These are phyloP conservation scores for Poeciliopsis occidentalis DNA, from an alignment of 2,113 vertebrate species.

Conservation along the genomic window DNA sequence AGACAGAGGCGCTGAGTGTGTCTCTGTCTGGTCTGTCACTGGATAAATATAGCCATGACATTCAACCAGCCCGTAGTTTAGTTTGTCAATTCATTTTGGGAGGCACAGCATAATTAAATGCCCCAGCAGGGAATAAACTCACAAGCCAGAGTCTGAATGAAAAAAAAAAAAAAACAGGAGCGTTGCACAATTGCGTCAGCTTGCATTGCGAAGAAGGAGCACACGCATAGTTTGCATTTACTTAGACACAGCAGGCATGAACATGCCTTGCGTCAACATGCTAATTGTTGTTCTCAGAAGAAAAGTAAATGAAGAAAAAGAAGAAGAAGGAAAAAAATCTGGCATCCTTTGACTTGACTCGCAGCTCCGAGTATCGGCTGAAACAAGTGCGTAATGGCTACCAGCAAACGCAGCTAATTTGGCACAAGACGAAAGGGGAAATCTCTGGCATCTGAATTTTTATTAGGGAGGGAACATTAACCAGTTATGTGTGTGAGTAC, in stretches of 20 bases:
- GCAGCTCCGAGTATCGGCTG: conserved; percentile 40
- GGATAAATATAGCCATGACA: conserved; percentile 73
- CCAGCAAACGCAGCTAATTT: conserved; percentile 45
- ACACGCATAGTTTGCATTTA: background rate
- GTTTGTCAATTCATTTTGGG: conserved; percentile 55
- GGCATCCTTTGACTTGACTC: conserved; percentile 21
- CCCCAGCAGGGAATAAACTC: conserved; percentile 45
- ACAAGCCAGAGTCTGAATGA: conserved; percentile 31
- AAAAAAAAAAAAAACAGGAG: conserved; percentile 19
- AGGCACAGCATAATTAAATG: conserved; percentile 41
- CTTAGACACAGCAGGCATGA: conserved; percentile 27
- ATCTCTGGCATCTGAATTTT: conserved; percentile 18
- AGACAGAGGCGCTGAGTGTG: conserved; percentile 63
- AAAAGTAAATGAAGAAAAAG: background rate
- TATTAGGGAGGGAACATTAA: conserved; percentile 27
- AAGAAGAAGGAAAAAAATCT: background rate
- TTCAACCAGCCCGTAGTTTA: conserved; percentile 63
- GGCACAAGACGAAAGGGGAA: conserved; percentile 62
- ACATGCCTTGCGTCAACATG: conserved; percentile 24
- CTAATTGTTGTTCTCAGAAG: conserved; percentile 40
- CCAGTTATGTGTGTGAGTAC: background rate
- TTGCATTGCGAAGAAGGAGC: background rate
- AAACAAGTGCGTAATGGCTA: conserved; percentile 27
- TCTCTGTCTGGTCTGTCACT: conserved; percentile 46
- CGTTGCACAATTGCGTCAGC: conserved; percentile 30